A percentile compares a stretch with the other conserved stretches of the same genome.
Evolutionary conservation across 2,888 invertebrate species (phyloP).

Genomic region (Callyntrura sp.): DNA sequence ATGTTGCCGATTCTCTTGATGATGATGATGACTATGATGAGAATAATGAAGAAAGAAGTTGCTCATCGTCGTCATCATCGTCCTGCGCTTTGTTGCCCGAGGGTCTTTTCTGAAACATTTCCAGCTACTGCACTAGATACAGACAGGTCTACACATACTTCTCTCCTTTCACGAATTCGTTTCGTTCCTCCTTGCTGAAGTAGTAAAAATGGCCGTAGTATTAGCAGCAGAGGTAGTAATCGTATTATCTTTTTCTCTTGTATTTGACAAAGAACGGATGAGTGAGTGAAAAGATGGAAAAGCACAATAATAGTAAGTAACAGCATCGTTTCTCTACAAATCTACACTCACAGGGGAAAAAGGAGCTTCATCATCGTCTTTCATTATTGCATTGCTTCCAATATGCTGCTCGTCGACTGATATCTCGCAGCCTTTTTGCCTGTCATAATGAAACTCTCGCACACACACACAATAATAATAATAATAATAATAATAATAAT

Average conservation of each 20-base stretch:
- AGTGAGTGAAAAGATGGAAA: background rate
- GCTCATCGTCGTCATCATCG: background rate
- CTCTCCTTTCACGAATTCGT: background rate
- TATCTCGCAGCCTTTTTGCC: background rate
- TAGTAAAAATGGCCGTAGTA: background rate
- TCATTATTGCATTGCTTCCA: background rate
- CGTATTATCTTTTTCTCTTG: constrained; percentile 33
- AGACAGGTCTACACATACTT: background rate
- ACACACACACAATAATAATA: background rate
- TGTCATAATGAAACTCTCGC: background rate
- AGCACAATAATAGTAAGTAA: background rate
- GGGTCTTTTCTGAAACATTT: constrained; percentile 46
- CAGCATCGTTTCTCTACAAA: background rate
- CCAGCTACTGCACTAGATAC: background rate
- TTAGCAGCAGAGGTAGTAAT: background rate
- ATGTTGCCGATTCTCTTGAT: constrained; percentile 34
- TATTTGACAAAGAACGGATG: background rate
- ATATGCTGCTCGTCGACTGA: background rate
- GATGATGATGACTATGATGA: constrained; percentile 49
- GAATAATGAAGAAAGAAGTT: constrained; percentile 43
- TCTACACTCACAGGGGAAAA: background rate
- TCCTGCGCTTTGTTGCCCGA: constrained; percentile 18
- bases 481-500: background rate
- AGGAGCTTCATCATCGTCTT: constrained; percentile 15
- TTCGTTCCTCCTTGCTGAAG: background rate